Evolutionary conservation across 2,113 vertebrate species (phyloP), one percentile per base, ranked within the genome.

Genomic region (Recurvirostra avosetta): DNA sequence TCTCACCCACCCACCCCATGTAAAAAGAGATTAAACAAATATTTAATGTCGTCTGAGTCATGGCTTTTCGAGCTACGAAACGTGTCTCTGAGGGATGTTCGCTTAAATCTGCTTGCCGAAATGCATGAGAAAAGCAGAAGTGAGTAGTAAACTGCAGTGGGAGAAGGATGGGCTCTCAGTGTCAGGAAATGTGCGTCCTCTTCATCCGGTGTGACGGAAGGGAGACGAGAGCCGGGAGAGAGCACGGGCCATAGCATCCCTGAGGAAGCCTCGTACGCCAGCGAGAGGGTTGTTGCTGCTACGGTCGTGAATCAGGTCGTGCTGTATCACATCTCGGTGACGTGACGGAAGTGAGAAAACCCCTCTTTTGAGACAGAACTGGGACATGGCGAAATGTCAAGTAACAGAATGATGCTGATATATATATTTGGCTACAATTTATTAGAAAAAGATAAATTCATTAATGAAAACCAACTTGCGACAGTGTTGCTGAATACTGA

Each of bases 1-100:
- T 50, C 66, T 93, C 61, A 68, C 82, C 53, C 72, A 56, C 74
- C 73, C 19, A 5, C 30, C 30, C 75, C 21, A 29, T 49, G 70
- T 81, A 82, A 86, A 96, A 93, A 96, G 72, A 96, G 41, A 84
- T 92, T 68, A 74, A 96, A 88, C 82, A 96, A 96, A 96, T 92
- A 91, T 84, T 94, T 74, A 76, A 81, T 93, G 92, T 86, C 50
- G 30, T 14, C 75, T 86, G 81, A 94, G 78, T 79, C 58, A 88
- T 15, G 32, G 45, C 45, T 79, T 95, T 86, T 81, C 15, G 5
- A 47, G 55, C 62, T 76, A 36, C 34, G 34, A 66, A 79, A 41
- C 0, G 0, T 49, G 29, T 65, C 15, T 73, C 29, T 70, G 23
- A 62, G 38, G 77, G 47, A 61, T 50, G 55, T 73, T 65, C 4